Evolutionary conservation across 2,113 vertebrate species (phyloP).

Genomic region (Onychostruthus taczanowskii): DNA sequence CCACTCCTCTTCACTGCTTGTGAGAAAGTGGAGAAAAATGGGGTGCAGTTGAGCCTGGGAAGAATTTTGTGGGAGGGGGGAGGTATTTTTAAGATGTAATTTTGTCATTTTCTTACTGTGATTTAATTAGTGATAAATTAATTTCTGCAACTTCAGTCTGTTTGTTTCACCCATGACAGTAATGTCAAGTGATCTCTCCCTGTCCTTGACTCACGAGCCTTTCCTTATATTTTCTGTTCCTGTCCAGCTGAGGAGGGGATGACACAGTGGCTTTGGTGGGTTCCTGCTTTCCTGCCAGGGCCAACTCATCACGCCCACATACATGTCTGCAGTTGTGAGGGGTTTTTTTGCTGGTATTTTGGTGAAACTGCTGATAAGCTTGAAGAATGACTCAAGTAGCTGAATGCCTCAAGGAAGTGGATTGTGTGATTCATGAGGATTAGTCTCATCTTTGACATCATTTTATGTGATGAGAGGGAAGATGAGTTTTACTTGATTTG

Average conservation of each 20-base stretch:
- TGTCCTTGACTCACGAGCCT: neutral
- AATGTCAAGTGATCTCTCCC: neutral
- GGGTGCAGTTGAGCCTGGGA: neutral
- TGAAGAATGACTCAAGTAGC: neutral
- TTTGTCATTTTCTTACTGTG: neutral
- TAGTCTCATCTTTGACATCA: neutral
- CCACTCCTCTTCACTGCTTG: neutral
- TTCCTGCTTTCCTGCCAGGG: neutral
- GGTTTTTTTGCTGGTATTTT: neutral
- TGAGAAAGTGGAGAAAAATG: neutral
- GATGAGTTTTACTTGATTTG: neutral
- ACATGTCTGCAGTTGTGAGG: neutral
- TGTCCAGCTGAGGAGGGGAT: neutral
- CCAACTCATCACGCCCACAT: neutral
- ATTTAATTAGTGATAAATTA: neutral
- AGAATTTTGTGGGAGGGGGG: neutral
- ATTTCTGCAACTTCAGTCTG: neutral
- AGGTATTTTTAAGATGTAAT: neutral
- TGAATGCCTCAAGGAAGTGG: neutral
- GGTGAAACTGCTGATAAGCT: neutral
- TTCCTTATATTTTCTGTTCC: neutral
- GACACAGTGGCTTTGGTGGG: neutral
- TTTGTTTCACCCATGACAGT: neutral
- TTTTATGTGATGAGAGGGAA: neutral
- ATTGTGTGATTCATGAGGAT: neutral